A percentile compares a stretch with the other conserved stretches of the same genome.
Evolutionary conservation across 2,888 invertebrate genomes (phyloP).

Genomic region (Leptothorax acervorum): DNA sequence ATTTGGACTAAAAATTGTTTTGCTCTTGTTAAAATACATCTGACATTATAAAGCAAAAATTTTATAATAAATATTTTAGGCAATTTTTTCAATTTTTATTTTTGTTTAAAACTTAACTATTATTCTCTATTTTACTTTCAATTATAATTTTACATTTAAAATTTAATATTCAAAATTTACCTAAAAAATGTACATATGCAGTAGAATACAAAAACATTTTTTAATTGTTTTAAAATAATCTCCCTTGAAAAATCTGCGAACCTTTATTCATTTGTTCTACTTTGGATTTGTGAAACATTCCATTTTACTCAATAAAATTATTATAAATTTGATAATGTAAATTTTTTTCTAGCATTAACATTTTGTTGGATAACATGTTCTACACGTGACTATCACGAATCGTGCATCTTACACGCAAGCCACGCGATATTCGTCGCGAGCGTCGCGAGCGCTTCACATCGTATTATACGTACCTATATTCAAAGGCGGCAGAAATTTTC

Average conservation of each 20-base stretch:
- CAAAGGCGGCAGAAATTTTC: constrained; percentile 47
- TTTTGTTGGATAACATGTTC: background rate
- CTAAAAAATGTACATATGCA: background rate
- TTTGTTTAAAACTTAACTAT: background rate
- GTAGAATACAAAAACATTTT: background rate
- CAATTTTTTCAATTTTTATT: background rate
- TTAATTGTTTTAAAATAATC: background rate
- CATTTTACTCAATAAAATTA: background rate
- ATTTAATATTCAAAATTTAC: background rate
- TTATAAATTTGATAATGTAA: background rate
- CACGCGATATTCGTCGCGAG: constrained; percentile 8
- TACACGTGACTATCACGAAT: background rate
- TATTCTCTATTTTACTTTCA: background rate
- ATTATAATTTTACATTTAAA: background rate
- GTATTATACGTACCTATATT: background rate
- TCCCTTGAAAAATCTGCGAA: background rate
- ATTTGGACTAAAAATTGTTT: background rate
- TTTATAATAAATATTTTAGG: background rate
- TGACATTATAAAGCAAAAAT: background rate
- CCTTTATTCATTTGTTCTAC: background rate
- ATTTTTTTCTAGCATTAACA: background rate
- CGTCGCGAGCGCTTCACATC: constrained; percentile 1
- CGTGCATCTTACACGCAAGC: constrained; percentile 23
- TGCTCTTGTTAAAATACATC: background rate
- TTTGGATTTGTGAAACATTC: background rate